Conservation (phyloP, 2,113 vertebrate species). For the Aptenodytes forsteri region DNA sequence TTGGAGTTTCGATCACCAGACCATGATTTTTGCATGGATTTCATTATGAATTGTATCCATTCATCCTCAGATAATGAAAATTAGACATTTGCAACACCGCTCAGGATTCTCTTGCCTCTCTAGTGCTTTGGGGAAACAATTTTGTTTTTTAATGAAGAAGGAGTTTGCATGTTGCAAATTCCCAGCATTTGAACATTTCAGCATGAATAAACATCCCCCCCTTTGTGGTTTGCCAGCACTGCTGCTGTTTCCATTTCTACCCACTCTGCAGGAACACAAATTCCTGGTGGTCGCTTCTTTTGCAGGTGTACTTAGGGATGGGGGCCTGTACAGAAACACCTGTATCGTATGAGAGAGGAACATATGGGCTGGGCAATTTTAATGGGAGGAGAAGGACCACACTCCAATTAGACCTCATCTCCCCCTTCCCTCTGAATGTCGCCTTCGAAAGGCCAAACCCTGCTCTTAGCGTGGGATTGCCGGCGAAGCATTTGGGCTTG, state of each 20-base stretch:
- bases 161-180: neutral
- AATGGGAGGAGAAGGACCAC: neutral
- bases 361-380: neutral
- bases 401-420: neutral
- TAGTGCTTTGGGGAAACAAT: neutral
- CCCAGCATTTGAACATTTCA: neutral
- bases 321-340: neutral
- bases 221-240: neutral
- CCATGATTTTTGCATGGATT: neutral
- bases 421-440: neutral
- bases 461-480: neutral
- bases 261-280: neutral
- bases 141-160: neutral
- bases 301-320: neutral
- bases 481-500: neutral
- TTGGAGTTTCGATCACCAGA: neutral
- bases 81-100: neutral
- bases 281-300: neutral
- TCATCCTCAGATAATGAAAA: neutral
- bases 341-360: neutral
- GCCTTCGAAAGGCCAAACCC: neutral
- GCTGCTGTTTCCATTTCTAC: neutral
- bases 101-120: neutral
- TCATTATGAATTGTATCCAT: neutral
- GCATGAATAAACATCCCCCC: neutral